A percentile compares a stretch with the other conserved stretches of the same genome.
Conservation (phyloP, 2,888 invertebrate species). For the Elgonia sp. region DNA sequence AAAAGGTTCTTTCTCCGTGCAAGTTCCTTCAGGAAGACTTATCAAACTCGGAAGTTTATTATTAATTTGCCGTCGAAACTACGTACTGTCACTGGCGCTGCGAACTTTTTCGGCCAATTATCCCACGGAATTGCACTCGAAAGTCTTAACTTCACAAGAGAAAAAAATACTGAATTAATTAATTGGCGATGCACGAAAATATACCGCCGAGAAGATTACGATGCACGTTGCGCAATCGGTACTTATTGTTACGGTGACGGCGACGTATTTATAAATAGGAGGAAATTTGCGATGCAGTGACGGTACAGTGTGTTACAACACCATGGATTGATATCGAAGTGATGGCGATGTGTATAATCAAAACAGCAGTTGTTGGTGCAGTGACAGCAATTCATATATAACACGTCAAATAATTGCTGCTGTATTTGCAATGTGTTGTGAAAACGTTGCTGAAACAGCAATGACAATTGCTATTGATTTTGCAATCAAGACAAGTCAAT, state of each 20-base stretch:
- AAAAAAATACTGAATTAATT: slow-evolving; percentile 25
- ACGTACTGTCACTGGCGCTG: background rate
- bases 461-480: no score
- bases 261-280: slow-evolving; percentile 47
- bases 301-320: slow-evolving; percentile 20
- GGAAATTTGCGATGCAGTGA: slow-evolving; percentile 50
- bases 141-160: background rate
- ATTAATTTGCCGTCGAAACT: slow-evolving; percentile 19
- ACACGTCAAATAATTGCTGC: slow-evolving; percentile 32
- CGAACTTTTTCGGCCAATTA: slow-evolving; percentile 16
- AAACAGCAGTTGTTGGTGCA: slow-evolving; percentile 52
- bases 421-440: background rate
- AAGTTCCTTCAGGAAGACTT: no score
- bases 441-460: no score
- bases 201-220: slow-evolving; percentile 10
- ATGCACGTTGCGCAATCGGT: slow-evolving; percentile 44
- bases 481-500: no score
- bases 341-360: slow-evolving; percentile 42
- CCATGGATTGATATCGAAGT: slow-evolving; percentile 41
- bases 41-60: background rate
- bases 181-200: slow-evolving; percentile 4
- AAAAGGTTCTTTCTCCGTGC: no score
- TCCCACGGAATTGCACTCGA: background rate
- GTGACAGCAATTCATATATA: slow-evolving; percentile 50
- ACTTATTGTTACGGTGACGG: slow-evolving; percentile 30